These are phyloP conservation scores for Pygoscelis adeliae DNA, from an alignment of 2,113 vertebrate species.

Conservation along the genomic window DNA sequence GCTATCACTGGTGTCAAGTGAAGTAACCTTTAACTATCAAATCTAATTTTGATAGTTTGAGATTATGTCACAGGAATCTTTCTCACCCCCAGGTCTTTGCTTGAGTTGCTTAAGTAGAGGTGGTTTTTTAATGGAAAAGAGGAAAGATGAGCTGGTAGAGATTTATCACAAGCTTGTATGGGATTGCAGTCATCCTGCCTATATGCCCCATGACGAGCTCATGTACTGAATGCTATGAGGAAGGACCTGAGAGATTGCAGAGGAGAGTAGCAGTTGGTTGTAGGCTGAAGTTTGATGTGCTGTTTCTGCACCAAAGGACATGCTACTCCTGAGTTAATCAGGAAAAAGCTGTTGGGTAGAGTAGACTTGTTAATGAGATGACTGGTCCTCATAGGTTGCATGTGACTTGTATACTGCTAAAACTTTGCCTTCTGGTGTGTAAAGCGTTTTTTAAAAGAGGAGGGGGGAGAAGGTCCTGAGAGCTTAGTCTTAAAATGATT, in stretches of 20 bases:
- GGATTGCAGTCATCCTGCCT: not conserved
- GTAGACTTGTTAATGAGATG: not conserved
- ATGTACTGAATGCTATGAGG: accelerated
- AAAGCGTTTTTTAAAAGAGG: not conserved
- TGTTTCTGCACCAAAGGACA: not conserved
- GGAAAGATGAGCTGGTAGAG: not conserved
- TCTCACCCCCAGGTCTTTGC: not conserved
- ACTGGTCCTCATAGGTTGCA: not conserved
- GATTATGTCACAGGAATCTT: not conserved
- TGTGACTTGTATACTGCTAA: not conserved
- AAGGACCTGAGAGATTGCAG: not conserved
- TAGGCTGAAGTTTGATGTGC: not conserved
- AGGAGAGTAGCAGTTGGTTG: not conserved
- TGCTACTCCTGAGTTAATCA: not conserved
- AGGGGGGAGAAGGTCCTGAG: not conserved
- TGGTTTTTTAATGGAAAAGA: not conserved
- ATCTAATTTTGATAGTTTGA: not conserved
- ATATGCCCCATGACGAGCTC: not conserved
- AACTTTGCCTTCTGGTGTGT: not conserved
- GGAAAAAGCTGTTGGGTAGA: not conserved
- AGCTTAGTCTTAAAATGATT: not conserved
- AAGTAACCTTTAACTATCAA: not conserved
- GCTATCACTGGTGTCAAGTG: not conserved
- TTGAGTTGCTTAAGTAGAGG: not conserved
- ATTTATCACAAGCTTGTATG: not conserved